Base-by-base conservation (phyloP, 2,797 vertebrate species). In the Chelon auratus region DNA sequence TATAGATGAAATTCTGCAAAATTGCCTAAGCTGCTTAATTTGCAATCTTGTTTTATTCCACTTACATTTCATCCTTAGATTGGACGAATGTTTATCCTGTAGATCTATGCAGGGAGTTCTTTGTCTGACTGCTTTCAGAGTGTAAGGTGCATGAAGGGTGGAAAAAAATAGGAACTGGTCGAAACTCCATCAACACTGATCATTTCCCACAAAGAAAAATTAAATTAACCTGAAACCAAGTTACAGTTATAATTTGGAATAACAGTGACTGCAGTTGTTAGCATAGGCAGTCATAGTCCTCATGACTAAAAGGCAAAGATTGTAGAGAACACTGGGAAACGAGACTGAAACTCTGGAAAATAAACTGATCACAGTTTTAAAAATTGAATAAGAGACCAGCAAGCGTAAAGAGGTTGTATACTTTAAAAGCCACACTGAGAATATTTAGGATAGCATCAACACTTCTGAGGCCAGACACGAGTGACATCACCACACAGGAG, bases 401-500 rank as follows among this genome's bases (percentile, higher is more conserved):
- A 54, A 65, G 0, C 14, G 11, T 11, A 12, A 37, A 45, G 68
- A 40, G 5, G 15, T 33, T 1, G 18, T 17, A 13, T 13, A 42
- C 17, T 75, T 57, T 75, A 45, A 45, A 67, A 47, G 15, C 18
- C 4, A 1, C 9, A n/a, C 3, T 60, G 9, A 17, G 50, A 22
- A 54, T 74, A 42, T 69, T 69, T 65, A 58, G 14, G 0, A 18
- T 56, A 55, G 51, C 18, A 58, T 50, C 45, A 64, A 60, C 62
- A 53, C 42, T 5, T 71, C 43, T 53, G 53, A 45, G 54, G 55
- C 22, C 33, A 42, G 52, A 14, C 37, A 69, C 66, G 67, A 13
- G 22, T 39, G 37, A 71, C 69, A 66, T 78, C 61, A 70, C 2
- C 60, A 50, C 42, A 14, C 17, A 72, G n/a, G 39, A 65, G 64